phyloP scores from a whole-genome alignment of 2,797 vertebrate species.

The Parauchenoglanis ngamensis region DNA sequence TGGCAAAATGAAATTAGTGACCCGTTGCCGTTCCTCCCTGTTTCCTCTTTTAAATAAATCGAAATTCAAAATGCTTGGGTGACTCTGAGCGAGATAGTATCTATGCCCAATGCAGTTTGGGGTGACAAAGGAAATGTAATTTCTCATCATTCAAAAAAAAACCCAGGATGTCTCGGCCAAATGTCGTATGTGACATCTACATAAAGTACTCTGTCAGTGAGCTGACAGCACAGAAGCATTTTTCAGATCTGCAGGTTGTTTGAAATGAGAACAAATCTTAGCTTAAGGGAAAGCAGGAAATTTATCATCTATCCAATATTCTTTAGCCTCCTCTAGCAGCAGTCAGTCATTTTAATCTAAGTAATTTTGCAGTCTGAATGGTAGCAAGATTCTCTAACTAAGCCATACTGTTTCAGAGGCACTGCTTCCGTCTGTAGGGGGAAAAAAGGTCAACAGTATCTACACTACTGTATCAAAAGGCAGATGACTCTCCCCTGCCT shows the following conservation, averaged over 20 bases:
- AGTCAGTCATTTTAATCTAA: conserved; percentile 35
- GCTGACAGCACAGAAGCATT: conserved; percentile 51
- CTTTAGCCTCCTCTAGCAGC: conserved; percentile 39
- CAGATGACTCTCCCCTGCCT: conserved; percentile 17
- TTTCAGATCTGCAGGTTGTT: conserved; percentile 58
- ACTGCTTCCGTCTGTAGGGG: conserved; percentile 3
- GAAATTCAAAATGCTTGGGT: conserved; percentile 70
- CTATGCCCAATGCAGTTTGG: conserved; percentile 54
- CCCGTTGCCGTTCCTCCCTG: conserved; percentile 77
- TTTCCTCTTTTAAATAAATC: conserved; percentile 80
- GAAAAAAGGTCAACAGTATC: conserved; percentile 6
- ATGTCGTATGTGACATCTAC: conserved; percentile 67
- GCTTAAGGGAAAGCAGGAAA: conserved; percentile 48
- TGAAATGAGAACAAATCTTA: conserved; percentile 51
- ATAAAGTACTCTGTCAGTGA: conserved; percentile 59
- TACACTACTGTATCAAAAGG: conserved; percentile 33
- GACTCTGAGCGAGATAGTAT: conserved; percentile 64
- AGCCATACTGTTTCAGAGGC: conserved; percentile 33
- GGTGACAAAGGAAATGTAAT: conserved; percentile 69
- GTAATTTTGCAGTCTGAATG: conserved; percentile 18
- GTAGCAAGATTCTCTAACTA: conserved; percentile 36
- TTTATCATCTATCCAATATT: conserved; percentile 47
- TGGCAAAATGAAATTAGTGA: conserved; percentile 83
- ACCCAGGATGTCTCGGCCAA: conserved; percentile 62
- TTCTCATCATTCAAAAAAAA: conserved; percentile 66